These are phyloP conservation scores for Diceros bicornis DNA, from an alignment of 2,797 vertebrate genomes.

Conservation along the genomic window DNA sequence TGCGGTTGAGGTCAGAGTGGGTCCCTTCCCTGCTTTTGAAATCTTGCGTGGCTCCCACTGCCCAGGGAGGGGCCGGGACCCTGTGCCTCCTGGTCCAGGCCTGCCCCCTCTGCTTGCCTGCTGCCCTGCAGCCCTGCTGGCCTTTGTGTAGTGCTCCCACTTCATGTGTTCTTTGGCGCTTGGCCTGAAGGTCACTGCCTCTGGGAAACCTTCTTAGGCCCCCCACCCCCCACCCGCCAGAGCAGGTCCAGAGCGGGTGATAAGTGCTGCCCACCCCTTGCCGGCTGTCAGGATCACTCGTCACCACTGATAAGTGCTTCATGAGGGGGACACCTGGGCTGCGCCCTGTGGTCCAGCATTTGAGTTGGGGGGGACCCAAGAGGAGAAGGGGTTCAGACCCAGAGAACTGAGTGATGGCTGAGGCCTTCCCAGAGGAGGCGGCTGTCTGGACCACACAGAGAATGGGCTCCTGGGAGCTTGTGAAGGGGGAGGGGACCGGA, in stretches of 20 bases:
- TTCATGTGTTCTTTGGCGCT: not conserved
- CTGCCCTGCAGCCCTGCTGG: accelerated
- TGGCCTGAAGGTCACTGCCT: not conserved
- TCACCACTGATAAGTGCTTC: not conserved
- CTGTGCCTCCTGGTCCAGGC: not conserved
- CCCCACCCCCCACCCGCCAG: too few relatives aligned
- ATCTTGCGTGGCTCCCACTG: not conserved
- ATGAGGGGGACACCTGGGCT: accelerated
- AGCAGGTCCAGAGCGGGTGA: not conserved
- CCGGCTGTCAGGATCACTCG: not conserved
- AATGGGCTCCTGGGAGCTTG: not conserved
- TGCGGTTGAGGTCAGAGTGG: accelerated
- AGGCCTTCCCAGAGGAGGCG: not conserved
- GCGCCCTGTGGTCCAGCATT: not conserved
- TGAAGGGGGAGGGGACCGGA: slow-evolving; percentile 7
- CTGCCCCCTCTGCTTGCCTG: not conserved
- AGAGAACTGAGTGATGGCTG: too few relatives aligned
- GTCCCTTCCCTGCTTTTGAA: not conserved
- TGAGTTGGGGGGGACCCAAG: not conserved
- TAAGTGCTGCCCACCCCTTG: not conserved
- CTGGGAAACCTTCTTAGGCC: not conserved
- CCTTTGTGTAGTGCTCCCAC: not conserved
- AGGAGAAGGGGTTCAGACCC: not conserved
- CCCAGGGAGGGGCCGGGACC: not conserved
- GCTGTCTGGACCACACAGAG: not conserved